Evolutionary conservation across 2,113 vertebrate genomes (phyloP).

Genomic region (Ptilonorhynchus violaceus): DNA sequence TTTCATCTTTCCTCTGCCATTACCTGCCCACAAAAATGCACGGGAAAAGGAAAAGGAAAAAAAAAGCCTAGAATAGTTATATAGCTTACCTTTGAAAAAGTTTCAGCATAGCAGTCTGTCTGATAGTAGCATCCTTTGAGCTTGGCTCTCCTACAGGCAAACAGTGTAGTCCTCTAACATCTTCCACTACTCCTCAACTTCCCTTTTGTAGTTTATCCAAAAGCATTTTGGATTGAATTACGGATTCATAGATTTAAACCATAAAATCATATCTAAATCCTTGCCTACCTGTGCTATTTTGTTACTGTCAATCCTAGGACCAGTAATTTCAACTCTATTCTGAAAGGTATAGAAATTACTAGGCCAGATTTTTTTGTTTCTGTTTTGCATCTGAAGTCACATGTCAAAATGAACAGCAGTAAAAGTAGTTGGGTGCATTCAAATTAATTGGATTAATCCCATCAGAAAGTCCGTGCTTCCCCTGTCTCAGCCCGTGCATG

Average conservation of each 20-base stretch:
- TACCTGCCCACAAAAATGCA: neutral
- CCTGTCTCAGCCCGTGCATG: neutral
- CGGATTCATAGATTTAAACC: neutral
- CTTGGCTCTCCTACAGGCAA: neutral
- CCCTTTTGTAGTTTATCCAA: neutral
- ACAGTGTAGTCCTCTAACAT: neutral
- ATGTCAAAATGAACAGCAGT: neutral
- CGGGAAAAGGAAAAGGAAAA: neutral
- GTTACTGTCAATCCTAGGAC: neutral
- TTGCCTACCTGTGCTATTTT: neutral
- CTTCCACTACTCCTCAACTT: neutral
- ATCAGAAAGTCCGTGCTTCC: neutral
- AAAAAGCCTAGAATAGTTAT: neutral
- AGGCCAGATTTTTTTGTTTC: neutral
- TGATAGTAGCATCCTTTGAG: neutral
- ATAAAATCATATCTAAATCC: neutral
- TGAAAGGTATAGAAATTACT: neutral
- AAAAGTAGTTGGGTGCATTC: neutral
- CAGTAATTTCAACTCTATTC: neutral
- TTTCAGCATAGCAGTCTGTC: neutral
- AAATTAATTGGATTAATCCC: neutral
- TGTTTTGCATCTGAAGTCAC: neutral
- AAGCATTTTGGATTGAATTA: neutral
- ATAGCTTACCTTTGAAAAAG: neutral
- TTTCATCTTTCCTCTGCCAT: neutral